Evolutionary conservation across 2,113 vertebrate genomes (phyloP).

Genomic region (Oncorhynchus clarkii): DNA sequence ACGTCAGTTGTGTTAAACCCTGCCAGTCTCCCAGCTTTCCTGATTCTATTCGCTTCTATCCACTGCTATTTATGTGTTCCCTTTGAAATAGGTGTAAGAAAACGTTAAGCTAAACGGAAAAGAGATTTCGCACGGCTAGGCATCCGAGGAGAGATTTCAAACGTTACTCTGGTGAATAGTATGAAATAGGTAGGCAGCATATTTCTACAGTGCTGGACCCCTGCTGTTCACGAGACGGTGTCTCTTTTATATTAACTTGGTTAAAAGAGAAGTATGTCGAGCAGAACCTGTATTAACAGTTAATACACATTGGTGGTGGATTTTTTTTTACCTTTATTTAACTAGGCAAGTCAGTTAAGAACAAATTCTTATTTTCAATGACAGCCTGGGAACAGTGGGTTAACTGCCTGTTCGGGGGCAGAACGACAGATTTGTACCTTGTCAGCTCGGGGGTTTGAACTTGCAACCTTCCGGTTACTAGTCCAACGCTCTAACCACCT

Average conservation of each 20-base stretch:
- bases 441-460: too few relatives aligned
- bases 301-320: too few relatives aligned
- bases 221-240: conserved; percentile 2
- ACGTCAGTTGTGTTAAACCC: not conserved
- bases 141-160: not conserved
- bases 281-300: conserved; percentile 3
- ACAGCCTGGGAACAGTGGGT: too few relatives aligned
- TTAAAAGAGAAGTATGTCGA: not conserved
- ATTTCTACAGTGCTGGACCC: not conserved
- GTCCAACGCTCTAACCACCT: too few relatives aligned
- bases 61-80: not conserved
- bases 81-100: not conserved
- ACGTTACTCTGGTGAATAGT: not conserved
- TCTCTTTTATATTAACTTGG: not conserved
- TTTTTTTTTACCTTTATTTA: too few relatives aligned
- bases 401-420: too few relatives aligned
- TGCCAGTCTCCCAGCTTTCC: not conserved
- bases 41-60: not conserved
- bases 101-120: not conserved
- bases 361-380: too few relatives aligned
- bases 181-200: not conserved
- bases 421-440: too few relatives aligned
- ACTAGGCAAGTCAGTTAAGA: too few relatives aligned
- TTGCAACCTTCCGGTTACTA: too few relatives aligned
- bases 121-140: not conserved